Conservation (phyloP, 2,113 vertebrate species). For the Siphamia tubifer region DNA sequence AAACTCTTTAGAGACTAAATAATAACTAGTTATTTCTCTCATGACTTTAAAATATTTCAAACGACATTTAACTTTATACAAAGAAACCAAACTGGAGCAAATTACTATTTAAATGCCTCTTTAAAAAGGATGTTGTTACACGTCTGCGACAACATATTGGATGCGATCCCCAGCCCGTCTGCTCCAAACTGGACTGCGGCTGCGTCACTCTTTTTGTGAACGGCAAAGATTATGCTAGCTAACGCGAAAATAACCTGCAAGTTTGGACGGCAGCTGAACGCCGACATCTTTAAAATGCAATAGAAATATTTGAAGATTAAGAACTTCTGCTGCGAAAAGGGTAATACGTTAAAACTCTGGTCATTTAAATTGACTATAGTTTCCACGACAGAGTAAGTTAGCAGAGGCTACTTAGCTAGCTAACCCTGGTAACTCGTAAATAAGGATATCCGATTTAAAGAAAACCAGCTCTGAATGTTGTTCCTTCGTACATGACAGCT, state of each 20-base stretch:
- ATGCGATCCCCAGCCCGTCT: neutral
- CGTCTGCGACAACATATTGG: neutral
- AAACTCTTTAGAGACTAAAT: too few relatives aligned
- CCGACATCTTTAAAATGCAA: neutral
- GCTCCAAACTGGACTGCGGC: slow-evolving; percentile 59
- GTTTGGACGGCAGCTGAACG: neutral
- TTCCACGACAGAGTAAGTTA: slow-evolving; percentile 33
- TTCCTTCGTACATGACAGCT: neutral
- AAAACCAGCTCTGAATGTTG: neutral
- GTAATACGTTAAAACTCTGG: neutral
- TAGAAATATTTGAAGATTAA: neutral
- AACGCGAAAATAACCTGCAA: slow-evolving; percentile 31
- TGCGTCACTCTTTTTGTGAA: slow-evolving; percentile 67
- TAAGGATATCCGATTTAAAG: slow-evolving; percentile 30
- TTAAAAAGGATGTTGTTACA: rapidly evolving
- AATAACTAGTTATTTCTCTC: too few relatives aligned
- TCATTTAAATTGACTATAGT: slow-evolving; percentile 7
- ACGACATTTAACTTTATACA: too few relatives aligned
- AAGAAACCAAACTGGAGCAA: too few relatives aligned
- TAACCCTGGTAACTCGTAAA: slow-evolving; percentile 36
- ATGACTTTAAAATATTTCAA: too few relatives aligned
- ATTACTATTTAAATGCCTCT: neutral
- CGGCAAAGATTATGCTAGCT: slow-evolving; percentile 64
- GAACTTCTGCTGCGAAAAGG: neutral
- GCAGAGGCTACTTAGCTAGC: slow-evolving; percentile 33